A percentile compares a stretch with the other conserved stretches of the same genome.
Evolutionary conservation across 1,140 invertebrate genomes (phyloP).

Genomic region (Drosophila azteca): DNA sequence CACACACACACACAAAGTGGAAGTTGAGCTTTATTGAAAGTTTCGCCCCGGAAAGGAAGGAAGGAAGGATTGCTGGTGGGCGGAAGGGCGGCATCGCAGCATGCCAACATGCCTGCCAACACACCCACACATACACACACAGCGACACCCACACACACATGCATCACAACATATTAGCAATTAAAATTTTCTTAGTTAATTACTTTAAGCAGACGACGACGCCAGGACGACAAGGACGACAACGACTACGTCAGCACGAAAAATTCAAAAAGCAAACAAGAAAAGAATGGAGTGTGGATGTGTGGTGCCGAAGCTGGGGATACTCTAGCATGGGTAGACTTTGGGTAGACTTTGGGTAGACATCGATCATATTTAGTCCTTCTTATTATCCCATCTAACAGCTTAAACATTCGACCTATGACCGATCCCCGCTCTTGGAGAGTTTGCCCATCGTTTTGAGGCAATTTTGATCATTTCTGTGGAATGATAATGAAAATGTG

Average conservation of each 20-base stretch:
- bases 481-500: too few species aligned
- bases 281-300: background rate
- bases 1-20: conserved; percentile 3
- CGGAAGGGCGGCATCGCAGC: background rate
- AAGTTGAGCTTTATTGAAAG: conserved; percentile 53
- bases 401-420: too few species aligned
- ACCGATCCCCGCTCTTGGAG: too few species aligned
- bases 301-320: too few species aligned
- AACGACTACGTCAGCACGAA: conserved; percentile 40
- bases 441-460: too few species aligned
- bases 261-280: conserved; percentile 35
- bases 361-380: too few species aligned
- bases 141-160: conserved; percentile 54
- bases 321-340: too few species aligned
- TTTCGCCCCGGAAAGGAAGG: conserved; percentile 25
- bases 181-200: conserved; percentile 84
- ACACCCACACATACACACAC: conserved; percentile 14
- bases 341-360: too few species aligned
- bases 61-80: too few species aligned
- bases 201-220: conserved; percentile 80
- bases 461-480: too few species aligned
- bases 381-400: too few species aligned
- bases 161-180: conserved; percentile 83
- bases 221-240: conserved; percentile 7
- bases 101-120: conserved; percentile 31